Evolutionary conservation across 2,113 vertebrate genomes (phyloP).

Genomic region (Sinocyclocheilus anshuiensis): DNA sequence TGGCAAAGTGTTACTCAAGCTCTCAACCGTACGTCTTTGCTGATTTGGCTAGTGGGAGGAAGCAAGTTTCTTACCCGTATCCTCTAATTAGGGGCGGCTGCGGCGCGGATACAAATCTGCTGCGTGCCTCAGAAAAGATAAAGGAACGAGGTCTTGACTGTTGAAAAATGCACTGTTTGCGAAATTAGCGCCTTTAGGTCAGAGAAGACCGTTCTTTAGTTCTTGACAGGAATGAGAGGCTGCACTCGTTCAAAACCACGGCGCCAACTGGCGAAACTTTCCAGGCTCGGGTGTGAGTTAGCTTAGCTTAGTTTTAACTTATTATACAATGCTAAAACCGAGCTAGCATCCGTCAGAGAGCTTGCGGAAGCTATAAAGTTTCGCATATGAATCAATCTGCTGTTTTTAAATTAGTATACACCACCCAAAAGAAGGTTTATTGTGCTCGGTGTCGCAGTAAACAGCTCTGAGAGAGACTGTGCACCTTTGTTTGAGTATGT

Average conservation of each 20-base stretch:
- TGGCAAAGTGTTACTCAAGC: neutral
- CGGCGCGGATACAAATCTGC: constrained; percentile 8
- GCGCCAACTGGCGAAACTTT: neutral
- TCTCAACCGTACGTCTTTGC: constrained; percentile 10
- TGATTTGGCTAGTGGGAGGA: neutral
- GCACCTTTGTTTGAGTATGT: constrained; percentile 18
- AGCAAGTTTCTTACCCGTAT: constrained; percentile 12
- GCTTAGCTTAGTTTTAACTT: constrained; percentile 10
- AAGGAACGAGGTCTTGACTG: constrained; percentile 42
- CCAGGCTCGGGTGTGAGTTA: neutral
- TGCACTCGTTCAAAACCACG: constrained; percentile 19
- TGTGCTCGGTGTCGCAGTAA: constrained; percentile 9
- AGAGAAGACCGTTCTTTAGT: constrained; percentile 13
- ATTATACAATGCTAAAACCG: constrained; percentile 15
- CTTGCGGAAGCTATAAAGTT: constrained; percentile 4
- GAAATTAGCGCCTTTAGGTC: constrained; percentile 36
- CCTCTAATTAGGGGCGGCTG: constrained; percentile 43
- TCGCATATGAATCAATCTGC: constrained; percentile 11
- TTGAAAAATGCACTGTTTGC: constrained; percentile 43
- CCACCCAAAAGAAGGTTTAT: constrained; percentile 36
- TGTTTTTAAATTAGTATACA: constrained; percentile 38
- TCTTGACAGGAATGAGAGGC: constrained; percentile 30
- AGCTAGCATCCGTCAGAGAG: constrained; percentile 14
- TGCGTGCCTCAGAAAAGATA: constrained; percentile 41
- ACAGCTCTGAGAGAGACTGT: neutral